phyloP scores from a whole-genome alignment of 2,113 vertebrate species.

The Calypte anna region DNA sequence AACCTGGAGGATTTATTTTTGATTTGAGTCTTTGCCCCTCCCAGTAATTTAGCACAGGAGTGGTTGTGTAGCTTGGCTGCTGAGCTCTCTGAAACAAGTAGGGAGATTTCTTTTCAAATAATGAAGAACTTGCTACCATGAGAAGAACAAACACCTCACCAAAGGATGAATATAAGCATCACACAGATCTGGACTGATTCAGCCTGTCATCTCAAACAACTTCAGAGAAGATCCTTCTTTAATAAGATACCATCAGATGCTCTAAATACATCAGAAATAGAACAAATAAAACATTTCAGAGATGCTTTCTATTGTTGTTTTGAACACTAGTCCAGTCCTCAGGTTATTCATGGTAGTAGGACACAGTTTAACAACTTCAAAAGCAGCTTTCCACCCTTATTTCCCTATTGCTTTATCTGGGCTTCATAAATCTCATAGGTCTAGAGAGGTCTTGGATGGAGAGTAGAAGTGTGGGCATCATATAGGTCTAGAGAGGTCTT shows the following conservation, averaged over 20 bases:
- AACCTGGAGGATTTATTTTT: neutral
- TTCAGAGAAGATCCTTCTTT: neutral
- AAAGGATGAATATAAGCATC: neutral
- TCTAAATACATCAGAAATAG: neutral
- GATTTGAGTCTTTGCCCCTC: neutral
- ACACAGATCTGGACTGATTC: neutral
- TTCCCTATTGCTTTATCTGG: neutral
- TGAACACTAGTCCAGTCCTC: neutral
- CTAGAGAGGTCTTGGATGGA: neutral
- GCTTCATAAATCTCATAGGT: neutral
- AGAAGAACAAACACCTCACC: neutral
- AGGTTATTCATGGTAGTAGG: neutral
- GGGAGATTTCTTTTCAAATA: neutral
- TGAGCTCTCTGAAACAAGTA: neutral
- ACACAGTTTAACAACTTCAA: neutral
- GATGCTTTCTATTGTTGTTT: neutral
- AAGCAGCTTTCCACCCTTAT: neutral
- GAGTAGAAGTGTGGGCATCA: neutral
- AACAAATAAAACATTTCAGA: neutral
- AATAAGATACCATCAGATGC: neutral
- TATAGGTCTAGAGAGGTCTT: neutral
- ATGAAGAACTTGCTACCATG: neutral
- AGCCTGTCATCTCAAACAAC: neutral
- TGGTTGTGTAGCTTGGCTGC: neutral
- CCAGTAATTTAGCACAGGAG: neutral